phyloP scores from a whole-genome alignment of 1,140 invertebrate species.

The Samia ricini region DNA sequence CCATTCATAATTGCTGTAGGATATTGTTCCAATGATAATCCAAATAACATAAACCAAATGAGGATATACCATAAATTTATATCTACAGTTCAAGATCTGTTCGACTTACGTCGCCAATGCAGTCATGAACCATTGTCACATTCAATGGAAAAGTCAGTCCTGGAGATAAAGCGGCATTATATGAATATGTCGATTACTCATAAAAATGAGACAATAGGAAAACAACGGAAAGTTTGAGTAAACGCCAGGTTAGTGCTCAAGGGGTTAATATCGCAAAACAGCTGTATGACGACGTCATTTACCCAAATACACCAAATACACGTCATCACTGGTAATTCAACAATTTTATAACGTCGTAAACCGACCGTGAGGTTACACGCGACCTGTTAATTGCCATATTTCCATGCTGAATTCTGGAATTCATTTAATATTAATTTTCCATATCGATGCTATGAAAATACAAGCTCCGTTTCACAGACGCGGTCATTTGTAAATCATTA shows the following conservation, averaged over 20 bases:
- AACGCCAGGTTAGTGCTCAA: too few species aligned
- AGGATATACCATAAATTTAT: too few species aligned
- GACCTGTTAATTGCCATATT: slow-evolving; percentile 40
- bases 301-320: slow-evolving; percentile 10
- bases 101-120: too few species aligned
- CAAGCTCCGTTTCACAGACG: slow-evolving; percentile 11
- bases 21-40: too few species aligned
- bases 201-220: too few species aligned
- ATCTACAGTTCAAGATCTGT: too few species aligned
- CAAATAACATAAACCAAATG: too few species aligned
- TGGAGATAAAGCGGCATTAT: slow-evolving; percentile 38
- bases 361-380: slow-evolving; percentile 21
- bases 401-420: slow-evolving; percentile 38
- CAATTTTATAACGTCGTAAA: slow-evolving; percentile 52
- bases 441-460: slow-evolving; percentile 38
- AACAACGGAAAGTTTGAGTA: too few species aligned
- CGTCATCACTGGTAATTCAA: slow-evolving; percentile 28
- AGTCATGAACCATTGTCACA: too few species aligned
- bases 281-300: neutral
- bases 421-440: slow-evolving; percentile 47
- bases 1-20: too few species aligned
- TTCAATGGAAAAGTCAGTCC: slow-evolving; percentile 33
- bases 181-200: too few species aligned
- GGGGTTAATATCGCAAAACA: slow-evolving; percentile 23
- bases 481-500: slow-evolving; percentile 10